Conservation (phyloP, 1,140 invertebrate genomes). For the Drosophila athabasca region DNA sequence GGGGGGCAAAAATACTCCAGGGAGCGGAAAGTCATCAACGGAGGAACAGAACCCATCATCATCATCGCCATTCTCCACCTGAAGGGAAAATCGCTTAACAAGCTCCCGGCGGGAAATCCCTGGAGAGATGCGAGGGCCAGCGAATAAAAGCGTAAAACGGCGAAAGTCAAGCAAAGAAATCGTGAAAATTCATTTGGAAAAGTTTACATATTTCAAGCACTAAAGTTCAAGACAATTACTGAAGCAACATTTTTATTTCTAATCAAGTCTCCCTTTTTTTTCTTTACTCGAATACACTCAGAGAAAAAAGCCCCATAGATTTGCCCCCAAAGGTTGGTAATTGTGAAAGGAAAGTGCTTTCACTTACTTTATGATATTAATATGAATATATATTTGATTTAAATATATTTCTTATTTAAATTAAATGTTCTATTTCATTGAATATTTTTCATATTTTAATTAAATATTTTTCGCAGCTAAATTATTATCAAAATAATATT, state of each 20-base stretch:
- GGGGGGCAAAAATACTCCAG: constrained; percentile 38
- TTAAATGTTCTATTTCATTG: too few species aligned
- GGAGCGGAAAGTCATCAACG: constrained; percentile 66
- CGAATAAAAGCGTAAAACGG: constrained; percentile 49
- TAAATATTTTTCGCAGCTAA: too few species aligned
- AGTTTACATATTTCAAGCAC: constrained; percentile 52
- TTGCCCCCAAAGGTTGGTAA: too few species aligned
- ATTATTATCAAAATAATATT: too few species aligned
- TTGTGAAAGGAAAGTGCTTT: too few species aligned
- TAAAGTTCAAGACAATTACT: constrained; percentile 60
- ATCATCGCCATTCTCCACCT: constrained; percentile 50
- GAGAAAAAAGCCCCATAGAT: neutral
- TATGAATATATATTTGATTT: too few species aligned
- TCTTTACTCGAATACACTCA: constrained; percentile 7
- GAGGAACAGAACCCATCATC: constrained; percentile 38
- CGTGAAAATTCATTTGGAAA: constrained; percentile 70
- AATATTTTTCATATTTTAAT: too few species aligned
- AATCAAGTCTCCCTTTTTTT: constrained; percentile 40
- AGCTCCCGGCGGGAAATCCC: constrained; percentile 58
- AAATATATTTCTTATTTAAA: too few species aligned
- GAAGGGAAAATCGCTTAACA: constrained; percentile 64
- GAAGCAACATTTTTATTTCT: constrained; percentile 53
- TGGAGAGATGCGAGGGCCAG: constrained; percentile 45
- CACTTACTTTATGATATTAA: too few species aligned
- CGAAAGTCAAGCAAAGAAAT: constrained; percentile 39